These are phyloP conservation scores for Tipula unca DNA, from an alignment of 2,888 invertebrate genomes.

Conservation along the genomic window DNA sequence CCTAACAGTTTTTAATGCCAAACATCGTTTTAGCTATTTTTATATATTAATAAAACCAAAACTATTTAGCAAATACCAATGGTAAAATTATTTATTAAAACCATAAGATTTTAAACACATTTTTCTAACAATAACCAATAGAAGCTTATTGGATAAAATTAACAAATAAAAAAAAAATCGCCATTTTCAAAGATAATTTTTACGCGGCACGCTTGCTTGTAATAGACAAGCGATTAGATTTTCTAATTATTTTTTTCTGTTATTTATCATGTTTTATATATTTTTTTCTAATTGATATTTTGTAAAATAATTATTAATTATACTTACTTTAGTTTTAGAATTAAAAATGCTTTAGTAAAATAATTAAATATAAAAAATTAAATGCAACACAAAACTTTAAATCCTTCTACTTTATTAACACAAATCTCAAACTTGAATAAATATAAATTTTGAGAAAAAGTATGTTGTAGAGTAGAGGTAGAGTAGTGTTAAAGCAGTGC, in stretches of 20 bases:
- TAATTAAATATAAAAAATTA: not conserved
- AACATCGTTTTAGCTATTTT: not conserved
- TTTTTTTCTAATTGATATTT: not conserved
- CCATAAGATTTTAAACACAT: not conserved
- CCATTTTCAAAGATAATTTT: not conserved
- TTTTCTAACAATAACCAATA: not conserved
- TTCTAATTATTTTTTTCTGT: not conserved
- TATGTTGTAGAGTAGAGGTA: not conserved
- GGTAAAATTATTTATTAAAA: not conserved
- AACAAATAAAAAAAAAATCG: not conserved
- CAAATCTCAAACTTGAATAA: not conserved
- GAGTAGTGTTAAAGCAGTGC: not conserved
- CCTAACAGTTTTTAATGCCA: not conserved
- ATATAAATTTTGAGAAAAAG: not conserved
- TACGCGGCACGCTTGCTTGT: not conserved
- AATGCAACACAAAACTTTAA: not conserved
- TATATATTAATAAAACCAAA: not conserved
- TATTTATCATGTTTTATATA: not conserved
- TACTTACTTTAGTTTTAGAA: not conserved
- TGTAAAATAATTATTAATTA: not conserved
- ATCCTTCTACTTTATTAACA: not conserved
- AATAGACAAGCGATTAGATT: not conserved
- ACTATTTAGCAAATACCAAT: not conserved
- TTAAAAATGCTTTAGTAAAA: not conserved
- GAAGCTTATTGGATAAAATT: not conserved